Conservation (phyloP, 2,888 invertebrate species). For the Phymatocera aterrima region DNA sequence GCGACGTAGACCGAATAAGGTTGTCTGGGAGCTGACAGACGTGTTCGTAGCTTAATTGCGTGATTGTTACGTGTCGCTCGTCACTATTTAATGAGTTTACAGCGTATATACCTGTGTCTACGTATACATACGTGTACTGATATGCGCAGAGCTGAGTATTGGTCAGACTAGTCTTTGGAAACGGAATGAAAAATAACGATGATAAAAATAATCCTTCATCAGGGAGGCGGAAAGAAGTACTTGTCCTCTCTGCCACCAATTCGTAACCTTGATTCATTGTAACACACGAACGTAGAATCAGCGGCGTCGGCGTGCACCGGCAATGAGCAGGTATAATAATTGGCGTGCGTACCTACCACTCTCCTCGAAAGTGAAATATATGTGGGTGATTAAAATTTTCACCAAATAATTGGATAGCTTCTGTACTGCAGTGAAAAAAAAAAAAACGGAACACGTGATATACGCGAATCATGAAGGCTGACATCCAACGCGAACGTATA, state of each 20-base stretch:
- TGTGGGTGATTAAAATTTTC: neutral
- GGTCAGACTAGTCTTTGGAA: neutral
- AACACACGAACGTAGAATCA: neutral
- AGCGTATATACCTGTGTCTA: too few relatives aligned
- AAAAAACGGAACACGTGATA: neutral
- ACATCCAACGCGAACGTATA: neutral
- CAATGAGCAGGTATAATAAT: slow-evolving; percentile 22
- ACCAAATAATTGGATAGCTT: neutral
- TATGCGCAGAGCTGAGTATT: neutral
- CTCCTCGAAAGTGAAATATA: slow-evolving; percentile 10
- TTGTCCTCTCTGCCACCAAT: neutral
- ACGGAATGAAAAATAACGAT: neutral
- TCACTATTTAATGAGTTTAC: neutral
- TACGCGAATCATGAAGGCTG: neutral
- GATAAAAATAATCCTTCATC: neutral
- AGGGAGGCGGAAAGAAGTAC: neutral
- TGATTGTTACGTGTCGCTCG: neutral
- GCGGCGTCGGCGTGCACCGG: neutral
- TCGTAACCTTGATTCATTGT: neutral
- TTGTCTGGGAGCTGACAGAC: neutral
- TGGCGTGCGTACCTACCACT: neutral
- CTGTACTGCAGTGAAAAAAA: neutral
- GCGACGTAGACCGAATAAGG: slow-evolving; percentile 19
- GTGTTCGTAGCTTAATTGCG: slow-evolving; percentile 16
- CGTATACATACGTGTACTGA: too few relatives aligned